phyloP scores from a whole-genome alignment of 2,888 invertebrate species.

The Autographa gamma region DNA sequence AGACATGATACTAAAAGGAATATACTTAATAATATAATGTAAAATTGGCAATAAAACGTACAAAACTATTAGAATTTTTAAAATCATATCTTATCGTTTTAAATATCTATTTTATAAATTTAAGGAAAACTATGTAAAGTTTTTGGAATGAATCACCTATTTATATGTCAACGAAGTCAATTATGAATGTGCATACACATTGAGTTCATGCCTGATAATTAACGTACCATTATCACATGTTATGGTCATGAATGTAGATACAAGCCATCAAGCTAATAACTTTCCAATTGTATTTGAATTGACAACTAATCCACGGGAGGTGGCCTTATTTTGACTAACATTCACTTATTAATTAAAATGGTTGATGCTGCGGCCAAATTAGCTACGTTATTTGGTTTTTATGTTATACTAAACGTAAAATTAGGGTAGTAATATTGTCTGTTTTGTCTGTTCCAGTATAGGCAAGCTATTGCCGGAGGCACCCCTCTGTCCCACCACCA shows the following conservation, averaged over 20 bases:
- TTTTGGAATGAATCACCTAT: slow-evolving; percentile 7
- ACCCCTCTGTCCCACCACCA: slow-evolving; percentile 82
- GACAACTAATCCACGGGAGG: slow-evolving; percentile 83
- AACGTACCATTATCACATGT: slow-evolving; percentile 68
- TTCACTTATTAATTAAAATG: slow-evolving; percentile 64
- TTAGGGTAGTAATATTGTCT: slow-evolving; percentile 12
- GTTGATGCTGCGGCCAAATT: slow-evolving; percentile 53
- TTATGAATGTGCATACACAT: slow-evolving; percentile 42
- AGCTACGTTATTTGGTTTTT: slow-evolving; percentile 37
- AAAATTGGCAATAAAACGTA: not conserved
- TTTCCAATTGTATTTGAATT: slow-evolving; percentile 83
- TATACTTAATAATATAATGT: not conserved
- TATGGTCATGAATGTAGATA: slow-evolving; percentile 73
- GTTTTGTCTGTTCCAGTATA: slow-evolving; percentile 91
- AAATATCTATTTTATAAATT: not conserved
- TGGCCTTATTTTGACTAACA: slow-evolving; percentile 83
- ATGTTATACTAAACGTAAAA: slow-evolving; percentile 11
- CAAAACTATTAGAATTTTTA: not conserved
- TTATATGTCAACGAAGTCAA: slow-evolving; percentile 24
- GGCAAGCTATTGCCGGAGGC: slow-evolving; percentile 93
- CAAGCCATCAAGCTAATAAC: slow-evolving; percentile 83
- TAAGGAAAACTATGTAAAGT: not conserved
- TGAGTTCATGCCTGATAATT: slow-evolving; percentile 77
- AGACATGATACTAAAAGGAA: not conserved
- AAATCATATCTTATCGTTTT: not conserved